Evolutionary conservation across 2,888 invertebrate species (phyloP), one percentile per base, ranked within the genome.

Genomic region (Hydraecia micacea): DNA sequence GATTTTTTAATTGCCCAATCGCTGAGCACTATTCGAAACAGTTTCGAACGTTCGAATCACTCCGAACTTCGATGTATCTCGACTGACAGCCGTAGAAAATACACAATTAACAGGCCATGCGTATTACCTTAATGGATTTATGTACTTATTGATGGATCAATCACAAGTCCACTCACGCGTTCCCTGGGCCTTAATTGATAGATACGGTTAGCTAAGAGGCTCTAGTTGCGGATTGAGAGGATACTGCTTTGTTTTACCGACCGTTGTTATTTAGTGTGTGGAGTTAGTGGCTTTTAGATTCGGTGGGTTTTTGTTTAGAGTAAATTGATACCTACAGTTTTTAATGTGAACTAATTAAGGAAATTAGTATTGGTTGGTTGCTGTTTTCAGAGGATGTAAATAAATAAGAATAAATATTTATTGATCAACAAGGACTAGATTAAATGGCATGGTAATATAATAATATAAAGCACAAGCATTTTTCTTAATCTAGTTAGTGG

Each of bases 131-230:
- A 96, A 96, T 96, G 95, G 96, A 96, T 96, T 95, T 95, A 95
- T 95, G 94, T 95, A 95, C 95, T 94, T 96, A 96, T 96, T 96
- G 96, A 96, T 93, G 94, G 94, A 96, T 96, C 96, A 96, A 96
- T 96, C 96, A 96, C 93, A 93, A 93, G 93, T 90, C 92, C 91
- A 91, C 92, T 93, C 91, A 91, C 90, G 92, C 90, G 89, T 90
- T 87, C 87, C 89, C 68, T 87, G 89, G 88, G 88, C 80, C 86
- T 94, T 95, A 95, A 95, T 95, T 95, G 95, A 95, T 95, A 92
- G 91, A 93, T 94, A 93, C 92, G 92, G 94, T 95, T 94, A 78
- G 85, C 82, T 82, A 85, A 84, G 86, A 84, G 86, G 83, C 77
- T 79, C 70, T 73, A 25, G 77, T 84, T 70, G 88, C 87, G 71